Evolutionary conservation across 2,888 invertebrate genomes (phyloP).

Genomic region (Kuschelorhynchus macadamiae): DNA sequence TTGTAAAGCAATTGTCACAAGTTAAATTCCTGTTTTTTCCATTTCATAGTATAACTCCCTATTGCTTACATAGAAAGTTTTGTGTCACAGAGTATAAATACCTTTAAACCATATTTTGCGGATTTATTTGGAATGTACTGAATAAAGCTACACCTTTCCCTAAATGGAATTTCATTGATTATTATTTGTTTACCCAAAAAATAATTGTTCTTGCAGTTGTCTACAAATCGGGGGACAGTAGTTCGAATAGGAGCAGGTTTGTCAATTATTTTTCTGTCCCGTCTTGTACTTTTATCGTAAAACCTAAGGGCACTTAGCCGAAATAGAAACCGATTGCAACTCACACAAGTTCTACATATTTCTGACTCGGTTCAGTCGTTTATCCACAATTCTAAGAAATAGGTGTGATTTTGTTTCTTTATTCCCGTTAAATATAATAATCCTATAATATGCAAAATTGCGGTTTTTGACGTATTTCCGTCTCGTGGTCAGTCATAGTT

Average conservation of each 20-base stretch:
- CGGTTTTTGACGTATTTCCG: not conserved
- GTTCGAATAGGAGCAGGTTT: constrained; percentile 51
- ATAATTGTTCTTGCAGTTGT: constrained; percentile 30
- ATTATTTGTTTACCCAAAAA: constrained; percentile 24
- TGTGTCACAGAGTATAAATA: constrained; percentile 52
- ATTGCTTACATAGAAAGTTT: constrained; percentile 47
- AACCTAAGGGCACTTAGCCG: constrained; percentile 20
- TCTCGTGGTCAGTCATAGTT: too few species aligned
- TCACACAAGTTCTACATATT: constrained; percentile 54
- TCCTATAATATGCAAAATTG: constrained; percentile 17
- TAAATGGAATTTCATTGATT: constrained; percentile 38
- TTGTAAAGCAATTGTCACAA: constrained; percentile 50
- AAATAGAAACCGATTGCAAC: constrained; percentile 34
- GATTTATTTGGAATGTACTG: constrained; percentile 54
- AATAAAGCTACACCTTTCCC: constrained; percentile 48
- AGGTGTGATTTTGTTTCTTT: constrained; percentile 8
- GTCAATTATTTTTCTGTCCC: constrained; percentile 47
- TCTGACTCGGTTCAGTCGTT: not conserved
- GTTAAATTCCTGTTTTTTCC: constrained; percentile 44
- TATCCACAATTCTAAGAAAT: constrained; percentile 4
- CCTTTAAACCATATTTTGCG: constrained; percentile 54
- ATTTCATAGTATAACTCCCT: constrained; percentile 53
- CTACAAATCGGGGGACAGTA: constrained; percentile 50
- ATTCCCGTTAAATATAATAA: constrained; percentile 7
- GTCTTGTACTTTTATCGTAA: constrained; percentile 24